Evolutionary conservation across 2,888 invertebrate species (phyloP).

Genomic region (Monochamus alternatus): DNA sequence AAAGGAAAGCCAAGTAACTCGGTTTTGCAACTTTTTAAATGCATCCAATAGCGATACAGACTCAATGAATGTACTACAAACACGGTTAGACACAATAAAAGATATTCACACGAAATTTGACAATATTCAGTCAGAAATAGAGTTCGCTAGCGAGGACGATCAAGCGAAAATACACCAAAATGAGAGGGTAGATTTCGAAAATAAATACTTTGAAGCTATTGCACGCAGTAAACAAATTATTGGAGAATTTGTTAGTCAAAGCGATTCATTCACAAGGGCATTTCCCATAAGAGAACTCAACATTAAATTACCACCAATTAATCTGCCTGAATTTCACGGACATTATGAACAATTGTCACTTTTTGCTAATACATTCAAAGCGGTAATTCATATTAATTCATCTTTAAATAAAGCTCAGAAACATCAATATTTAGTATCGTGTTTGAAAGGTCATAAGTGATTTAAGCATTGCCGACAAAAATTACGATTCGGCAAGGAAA

Average conservation of each 20-base stretch:
- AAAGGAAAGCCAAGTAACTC: background rate
- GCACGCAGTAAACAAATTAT: background rate
- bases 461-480: background rate
- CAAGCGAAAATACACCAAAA: background rate
- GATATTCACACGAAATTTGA: background rate
- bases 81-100: background rate
- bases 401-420: background rate
- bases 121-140: background rate
- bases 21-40: background rate
- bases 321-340: slow-evolving; percentile 1
- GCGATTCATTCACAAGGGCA: background rate
- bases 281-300: background rate
- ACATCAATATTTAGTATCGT: slow-evolving; percentile 3
- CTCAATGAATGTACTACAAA: background rate
- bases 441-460: background rate
- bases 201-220: slow-evolving; percentile 10
- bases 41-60: background rate
- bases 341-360: background rate
- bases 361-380: background rate
- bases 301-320: background rate
- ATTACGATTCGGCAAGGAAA: slow-evolving; percentile 33
- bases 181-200: background rate
- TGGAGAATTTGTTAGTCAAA: background rate
- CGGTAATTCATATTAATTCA: background rate
- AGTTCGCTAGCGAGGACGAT: background rate